Evolutionary conservation across 2,113 vertebrate species (phyloP).

Genomic region (Actenoides lindsayi): DNA sequence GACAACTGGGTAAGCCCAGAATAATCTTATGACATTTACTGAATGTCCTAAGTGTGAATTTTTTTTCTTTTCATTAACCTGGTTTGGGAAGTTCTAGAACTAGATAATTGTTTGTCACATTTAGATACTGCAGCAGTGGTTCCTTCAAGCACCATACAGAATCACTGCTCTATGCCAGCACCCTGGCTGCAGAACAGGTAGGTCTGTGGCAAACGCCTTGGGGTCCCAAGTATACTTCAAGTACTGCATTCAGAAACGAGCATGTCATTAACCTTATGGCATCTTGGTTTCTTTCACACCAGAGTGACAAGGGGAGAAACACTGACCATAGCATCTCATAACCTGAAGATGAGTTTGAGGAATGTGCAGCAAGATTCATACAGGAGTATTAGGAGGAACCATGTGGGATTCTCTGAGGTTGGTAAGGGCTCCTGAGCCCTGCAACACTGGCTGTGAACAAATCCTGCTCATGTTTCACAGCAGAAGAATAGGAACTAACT

Average conservation of each 20-base stretch:
- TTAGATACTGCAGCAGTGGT: neutral
- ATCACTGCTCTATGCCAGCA: neutral
- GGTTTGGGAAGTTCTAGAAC: neutral
- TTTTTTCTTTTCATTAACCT: neutral
- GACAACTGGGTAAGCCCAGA: neutral
- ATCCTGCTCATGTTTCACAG: neutral
- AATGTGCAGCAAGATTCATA: rapidly evolving
- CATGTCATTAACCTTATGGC: rapidly evolving
- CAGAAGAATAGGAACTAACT: neutral
- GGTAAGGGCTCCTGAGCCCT: neutral
- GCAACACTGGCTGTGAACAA: neutral
- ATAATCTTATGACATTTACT: neutral
- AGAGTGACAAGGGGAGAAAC: neutral
- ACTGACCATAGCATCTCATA: neutral
- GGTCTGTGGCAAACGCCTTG: rapidly evolving
- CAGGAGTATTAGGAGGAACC: neutral
- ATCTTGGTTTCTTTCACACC: neutral
- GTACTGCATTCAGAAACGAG: neutral
- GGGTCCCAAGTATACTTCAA: neutral
- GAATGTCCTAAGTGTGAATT: neutral
- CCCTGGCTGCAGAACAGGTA: neutral
- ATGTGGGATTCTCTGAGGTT: neutral
- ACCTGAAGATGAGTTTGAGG: neutral
- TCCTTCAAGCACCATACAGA: neutral
- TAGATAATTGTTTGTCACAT: neutral